phyloP scores from a whole-genome alignment of 2,888 invertebrate species.

The Papilio gigon region DNA sequence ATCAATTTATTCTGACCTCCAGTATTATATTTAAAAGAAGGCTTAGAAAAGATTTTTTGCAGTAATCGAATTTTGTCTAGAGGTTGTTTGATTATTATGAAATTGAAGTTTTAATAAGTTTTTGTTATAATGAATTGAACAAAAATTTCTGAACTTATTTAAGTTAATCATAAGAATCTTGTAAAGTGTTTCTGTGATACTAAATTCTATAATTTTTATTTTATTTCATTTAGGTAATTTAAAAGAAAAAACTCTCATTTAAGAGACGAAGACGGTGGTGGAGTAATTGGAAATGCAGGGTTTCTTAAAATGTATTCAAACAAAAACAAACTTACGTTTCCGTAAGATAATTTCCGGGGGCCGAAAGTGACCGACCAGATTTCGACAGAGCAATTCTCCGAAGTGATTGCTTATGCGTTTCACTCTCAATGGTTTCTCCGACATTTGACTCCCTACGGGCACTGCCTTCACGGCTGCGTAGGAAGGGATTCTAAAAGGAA shows the following conservation, averaged over 20 bases:
- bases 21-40: too few relatives aligned
- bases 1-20: background rate
- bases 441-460: constrained; percentile 63
- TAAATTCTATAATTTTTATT: too few relatives aligned
- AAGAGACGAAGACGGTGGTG: background rate
- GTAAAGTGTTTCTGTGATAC: too few relatives aligned
- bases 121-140: too few relatives aligned
- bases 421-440: constrained; percentile 48
- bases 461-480: constrained; percentile 73
- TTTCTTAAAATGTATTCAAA: background rate
- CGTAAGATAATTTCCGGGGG: constrained; percentile 74
- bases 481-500: constrained; percentile 70
- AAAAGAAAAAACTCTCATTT: background rate
- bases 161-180: too few relatives aligned
- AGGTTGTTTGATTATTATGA: too few relatives aligned
- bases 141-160: too few relatives aligned
- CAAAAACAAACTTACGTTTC: constrained; percentile 56
- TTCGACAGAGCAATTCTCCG: constrained; percentile 55
- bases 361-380: constrained; percentile 72
- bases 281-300: background rate
- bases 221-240: too few relatives aligned
- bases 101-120: too few relatives aligned
- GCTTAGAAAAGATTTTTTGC: too few relatives aligned
- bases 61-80: too few relatives aligned
- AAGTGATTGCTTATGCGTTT: constrained; percentile 37